Evolutionary conservation across 2,797 vertebrate species (phyloP).

Genomic region (Hephaestus fuliginosus): DNA sequence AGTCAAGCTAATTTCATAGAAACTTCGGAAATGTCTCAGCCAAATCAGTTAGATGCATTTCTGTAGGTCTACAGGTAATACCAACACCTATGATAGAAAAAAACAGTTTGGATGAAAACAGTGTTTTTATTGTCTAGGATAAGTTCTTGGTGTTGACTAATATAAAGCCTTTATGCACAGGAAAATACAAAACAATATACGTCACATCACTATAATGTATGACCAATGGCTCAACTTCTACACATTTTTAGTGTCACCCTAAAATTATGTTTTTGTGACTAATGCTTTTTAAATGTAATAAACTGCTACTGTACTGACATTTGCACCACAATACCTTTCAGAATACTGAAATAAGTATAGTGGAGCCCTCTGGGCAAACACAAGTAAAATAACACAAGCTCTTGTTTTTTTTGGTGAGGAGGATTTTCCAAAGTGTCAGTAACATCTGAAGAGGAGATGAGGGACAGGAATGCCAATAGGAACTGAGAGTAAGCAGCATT

Average conservation of each 20-base stretch:
- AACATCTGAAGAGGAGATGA: constrained; percentile 28
- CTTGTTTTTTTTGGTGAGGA: neutral
- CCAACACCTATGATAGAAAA: too few relatives aligned
- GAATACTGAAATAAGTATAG: neutral
- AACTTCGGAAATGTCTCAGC: constrained; percentile 15
- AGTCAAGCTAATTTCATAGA: constrained; percentile 25
- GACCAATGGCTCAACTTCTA: neutral
- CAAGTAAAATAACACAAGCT: constrained; percentile 23
- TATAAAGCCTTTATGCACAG: neutral
- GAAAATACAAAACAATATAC: neutral
- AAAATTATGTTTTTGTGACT: neutral
- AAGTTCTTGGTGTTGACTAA: neutral
- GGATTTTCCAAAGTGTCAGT: constrained; percentile 37
- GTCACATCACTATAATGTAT: neutral
- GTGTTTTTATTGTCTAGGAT: neutral
- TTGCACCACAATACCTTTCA: neutral
- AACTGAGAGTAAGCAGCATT: constrained; percentile 22
- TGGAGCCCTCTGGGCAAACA: neutral
- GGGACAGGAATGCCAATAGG: constrained; percentile 17
- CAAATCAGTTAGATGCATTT: neutral
- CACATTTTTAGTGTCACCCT: neutral
- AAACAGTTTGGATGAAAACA: neutral
- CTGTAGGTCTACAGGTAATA: neutral
- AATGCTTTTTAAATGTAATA: neutral
- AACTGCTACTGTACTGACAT: neutral